Evolutionary conservation across 2,888 invertebrate genomes (phyloP).

Genomic region (Nomada flava): DNA sequence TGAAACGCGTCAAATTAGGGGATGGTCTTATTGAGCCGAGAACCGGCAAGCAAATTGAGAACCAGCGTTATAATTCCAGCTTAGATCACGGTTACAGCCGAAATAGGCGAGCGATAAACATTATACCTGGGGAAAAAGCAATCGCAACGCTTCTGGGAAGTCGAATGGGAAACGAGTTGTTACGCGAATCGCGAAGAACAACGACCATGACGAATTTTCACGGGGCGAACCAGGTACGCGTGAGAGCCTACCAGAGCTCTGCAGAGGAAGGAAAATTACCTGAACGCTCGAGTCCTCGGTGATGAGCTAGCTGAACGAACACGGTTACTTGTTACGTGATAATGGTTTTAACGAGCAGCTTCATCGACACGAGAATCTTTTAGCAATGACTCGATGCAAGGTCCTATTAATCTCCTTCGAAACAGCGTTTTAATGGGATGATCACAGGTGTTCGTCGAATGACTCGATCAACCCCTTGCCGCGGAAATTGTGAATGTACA

Average conservation of each 20-base stretch:
- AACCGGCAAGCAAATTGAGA: not conserved
- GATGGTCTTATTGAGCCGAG: no score
- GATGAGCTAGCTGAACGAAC: constrained; percentile 38
- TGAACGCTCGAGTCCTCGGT: constrained; percentile 21
- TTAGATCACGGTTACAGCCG: not conserved
- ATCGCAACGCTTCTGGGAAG: constrained; percentile 40
- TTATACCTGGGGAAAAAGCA: not conserved
- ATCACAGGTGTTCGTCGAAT: no score
- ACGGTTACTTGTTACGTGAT: constrained; percentile 55
- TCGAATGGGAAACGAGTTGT: constrained; percentile 26
- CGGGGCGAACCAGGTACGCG: constrained; percentile 9
- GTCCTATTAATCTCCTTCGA: not conserved
- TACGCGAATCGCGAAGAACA: constrained; percentile 29
- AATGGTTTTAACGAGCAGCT: constrained; percentile 44
- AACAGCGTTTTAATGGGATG: not conserved
- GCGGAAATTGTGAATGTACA: no score
- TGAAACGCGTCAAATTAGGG: no score
- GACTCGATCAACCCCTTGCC: no score
- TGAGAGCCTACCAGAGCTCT: constrained; percentile 17
- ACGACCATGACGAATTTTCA: constrained; percentile 31
- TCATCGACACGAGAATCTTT: constrained; percentile 6
- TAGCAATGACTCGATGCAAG: not conserved
- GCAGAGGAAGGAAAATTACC: constrained; percentile 51
- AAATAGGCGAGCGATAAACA: constrained; percentile 26
- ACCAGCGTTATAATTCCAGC: not conserved